A percentile compares a stretch with the other conserved stretches of the same genome.
Conservation (phyloP, 1,140 invertebrate species). For the Cyclargus thomasi region DNA sequence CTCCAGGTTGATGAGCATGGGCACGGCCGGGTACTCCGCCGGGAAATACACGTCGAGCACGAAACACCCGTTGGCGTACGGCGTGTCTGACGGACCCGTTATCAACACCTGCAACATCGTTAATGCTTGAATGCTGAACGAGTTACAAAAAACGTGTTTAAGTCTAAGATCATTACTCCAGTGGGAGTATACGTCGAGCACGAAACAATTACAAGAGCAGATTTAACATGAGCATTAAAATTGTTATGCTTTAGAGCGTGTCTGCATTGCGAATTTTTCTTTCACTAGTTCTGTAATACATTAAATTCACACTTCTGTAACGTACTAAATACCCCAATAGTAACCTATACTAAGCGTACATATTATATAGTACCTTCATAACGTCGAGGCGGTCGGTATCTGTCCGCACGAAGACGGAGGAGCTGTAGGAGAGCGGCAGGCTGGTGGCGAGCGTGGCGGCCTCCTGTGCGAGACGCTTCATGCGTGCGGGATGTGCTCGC, state of each 20-base stretch:
- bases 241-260: no score
- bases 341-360: neutral
- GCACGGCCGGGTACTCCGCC: conserved; percentile 87
- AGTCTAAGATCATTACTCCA: no score
- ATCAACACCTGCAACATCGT: conserved; percentile 88
- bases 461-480: conserved; percentile 96
- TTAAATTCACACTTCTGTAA: no score
- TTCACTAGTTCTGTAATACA: no score
- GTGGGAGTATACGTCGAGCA: no score
- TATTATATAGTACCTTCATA: conserved; percentile 91
- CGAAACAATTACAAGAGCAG: no score
- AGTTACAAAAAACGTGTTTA: no score
- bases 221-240: no score
- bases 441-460: conserved; percentile 95
- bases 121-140: no score
- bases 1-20: conserved; percentile 93
- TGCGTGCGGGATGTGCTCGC: conserved; percentile 87
- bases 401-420: conserved; percentile 96
- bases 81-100: conserved; percentile 92
- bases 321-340: no score
- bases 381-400: conserved; percentile 95
- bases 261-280: no score
- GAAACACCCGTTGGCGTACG: conserved; percentile 93
- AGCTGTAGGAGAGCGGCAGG: conserved; percentile 94
- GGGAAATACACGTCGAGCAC: conserved; percentile 95